Evolutionary conservation across 2,888 invertebrate genomes (phyloP).

Genomic region (Nyleta sp.): DNA sequence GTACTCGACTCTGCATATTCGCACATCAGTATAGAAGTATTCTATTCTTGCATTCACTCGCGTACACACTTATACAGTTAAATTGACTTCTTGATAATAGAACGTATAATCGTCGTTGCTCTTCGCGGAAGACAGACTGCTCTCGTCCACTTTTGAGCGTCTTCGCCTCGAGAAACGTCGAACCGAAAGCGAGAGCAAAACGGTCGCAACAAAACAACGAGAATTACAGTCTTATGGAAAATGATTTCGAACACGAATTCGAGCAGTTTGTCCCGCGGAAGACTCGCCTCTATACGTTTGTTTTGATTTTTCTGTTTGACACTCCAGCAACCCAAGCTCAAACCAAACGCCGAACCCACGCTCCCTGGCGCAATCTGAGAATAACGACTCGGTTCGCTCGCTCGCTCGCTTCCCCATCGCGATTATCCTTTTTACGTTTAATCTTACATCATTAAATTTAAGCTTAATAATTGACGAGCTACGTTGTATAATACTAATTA

Average conservation of each 20-base stretch:
- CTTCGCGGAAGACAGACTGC: conserved; percentile 26
- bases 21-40: conserved; percentile 33
- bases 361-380: conserved; percentile 32
- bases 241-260: conserved; percentile 8
- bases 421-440: conserved; percentile 32
- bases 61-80: conserved; percentile 34
- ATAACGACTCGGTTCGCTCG: conserved; percentile 39
- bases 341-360: conserved; percentile 5
- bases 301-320: conserved; percentile 24
- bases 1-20: conserved; percentile 24
- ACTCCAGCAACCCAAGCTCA: conserved; percentile 23
- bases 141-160: conserved; percentile 41
- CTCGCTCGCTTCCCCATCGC: background rate
- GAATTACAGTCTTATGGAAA: conserved; percentile 50
- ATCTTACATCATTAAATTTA: conserved; percentile 43
- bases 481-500: conserved; percentile 51
- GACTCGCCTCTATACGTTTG: conserved; percentile 19
- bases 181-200: conserved; percentile 6
- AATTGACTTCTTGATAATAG: conserved; percentile 62
- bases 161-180: conserved; percentile 7
- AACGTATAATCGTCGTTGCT: conserved; percentile 36
- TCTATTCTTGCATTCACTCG: conserved; percentile 23
- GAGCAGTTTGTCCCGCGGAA: conserved; percentile 13
- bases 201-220: conserved; percentile 4
- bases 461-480: conserved; percentile 53